These are phyloP conservation scores for Mimachlamys varia DNA, from an alignment of 2,888 invertebrate species.

Conservation along the genomic window DNA sequence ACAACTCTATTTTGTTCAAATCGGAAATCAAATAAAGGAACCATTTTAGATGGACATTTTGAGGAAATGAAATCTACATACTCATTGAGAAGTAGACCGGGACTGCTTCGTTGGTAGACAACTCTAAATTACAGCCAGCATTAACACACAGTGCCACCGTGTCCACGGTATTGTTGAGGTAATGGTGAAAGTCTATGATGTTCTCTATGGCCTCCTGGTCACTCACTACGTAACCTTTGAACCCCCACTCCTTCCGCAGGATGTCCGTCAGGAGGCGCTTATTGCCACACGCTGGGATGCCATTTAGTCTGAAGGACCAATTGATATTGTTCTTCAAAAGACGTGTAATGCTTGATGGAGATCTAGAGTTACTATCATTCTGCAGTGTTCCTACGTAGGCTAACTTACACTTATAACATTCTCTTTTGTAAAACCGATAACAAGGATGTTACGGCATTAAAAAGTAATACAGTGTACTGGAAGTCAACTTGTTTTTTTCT, in stretches of 20 bases:
- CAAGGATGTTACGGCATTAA: no score
- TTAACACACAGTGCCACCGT: constrained; percentile 64
- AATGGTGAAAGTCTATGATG: constrained; percentile 61
- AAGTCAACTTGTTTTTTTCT: no score
- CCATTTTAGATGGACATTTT: no score
- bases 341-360: no score
- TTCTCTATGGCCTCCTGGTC: constrained; percentile 63
- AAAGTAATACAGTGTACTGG: no score
- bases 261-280: constrained; percentile 58
- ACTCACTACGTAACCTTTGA: constrained; percentile 66
- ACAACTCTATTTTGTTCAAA: no score
- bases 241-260: constrained; percentile 62
- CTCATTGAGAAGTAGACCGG: constrained; percentile 49
- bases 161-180: constrained; percentile 59
- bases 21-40: no score
- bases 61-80: constrained; percentile 34
- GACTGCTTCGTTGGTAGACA: constrained; percentile 51
- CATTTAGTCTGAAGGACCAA: constrained; percentile 60
- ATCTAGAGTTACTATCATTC: no score
- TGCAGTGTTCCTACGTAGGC: no score
- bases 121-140: constrained; percentile 72
- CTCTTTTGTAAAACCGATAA: no score
- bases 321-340: not conserved
- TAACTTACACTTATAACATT: no score
- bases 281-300: constrained; percentile 64